Conservation (phyloP, 2,888 invertebrate genomes). For the Copidosoma aretas region DNA sequence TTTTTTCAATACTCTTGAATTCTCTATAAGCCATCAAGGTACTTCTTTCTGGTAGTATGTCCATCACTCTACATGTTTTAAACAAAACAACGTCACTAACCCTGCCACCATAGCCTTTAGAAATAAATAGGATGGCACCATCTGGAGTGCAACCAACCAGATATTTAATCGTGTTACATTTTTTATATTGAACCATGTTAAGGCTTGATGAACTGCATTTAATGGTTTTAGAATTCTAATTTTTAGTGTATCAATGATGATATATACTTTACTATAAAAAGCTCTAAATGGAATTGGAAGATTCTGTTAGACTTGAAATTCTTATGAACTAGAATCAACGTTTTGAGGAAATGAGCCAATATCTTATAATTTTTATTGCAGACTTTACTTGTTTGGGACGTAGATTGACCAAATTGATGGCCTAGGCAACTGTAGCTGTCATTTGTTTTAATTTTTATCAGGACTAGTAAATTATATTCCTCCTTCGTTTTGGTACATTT, state of each 20-base stretch:
- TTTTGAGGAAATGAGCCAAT: conserved; percentile 2
- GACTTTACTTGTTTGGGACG: conserved; percentile 9
- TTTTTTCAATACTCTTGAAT: background rate
- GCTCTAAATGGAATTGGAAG: conserved; percentile 16
- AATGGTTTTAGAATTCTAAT: conserved; percentile 20
- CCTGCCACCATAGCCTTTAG: background rate
- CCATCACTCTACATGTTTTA: background rate
- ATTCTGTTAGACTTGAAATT: background rate
- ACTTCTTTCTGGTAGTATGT: background rate
- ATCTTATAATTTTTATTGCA: too few species aligned
- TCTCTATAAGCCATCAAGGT: background rate
- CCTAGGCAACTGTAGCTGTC: conserved; percentile 30
- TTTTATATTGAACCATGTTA: conserved; percentile 34
- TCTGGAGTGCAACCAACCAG: background rate
- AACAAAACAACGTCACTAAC: background rate
- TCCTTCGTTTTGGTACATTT: conserved; percentile 4
- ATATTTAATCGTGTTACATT: conserved; percentile 23
- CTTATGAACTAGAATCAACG: conserved; percentile 5
- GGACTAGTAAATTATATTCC: conserved; percentile 8
- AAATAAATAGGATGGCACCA: background rate
- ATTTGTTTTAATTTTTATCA: conserved; percentile 20
- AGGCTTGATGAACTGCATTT: conserved; percentile 12
- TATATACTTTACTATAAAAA: conserved; percentile 4
- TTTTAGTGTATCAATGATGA: conserved; percentile 11
- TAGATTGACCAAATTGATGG: conserved; percentile 21